Evolutionary conservation across 2,888 invertebrate species (phyloP), one percentile per base, ranked within the genome.

Genomic region (Autographa pulchrina): DNA sequence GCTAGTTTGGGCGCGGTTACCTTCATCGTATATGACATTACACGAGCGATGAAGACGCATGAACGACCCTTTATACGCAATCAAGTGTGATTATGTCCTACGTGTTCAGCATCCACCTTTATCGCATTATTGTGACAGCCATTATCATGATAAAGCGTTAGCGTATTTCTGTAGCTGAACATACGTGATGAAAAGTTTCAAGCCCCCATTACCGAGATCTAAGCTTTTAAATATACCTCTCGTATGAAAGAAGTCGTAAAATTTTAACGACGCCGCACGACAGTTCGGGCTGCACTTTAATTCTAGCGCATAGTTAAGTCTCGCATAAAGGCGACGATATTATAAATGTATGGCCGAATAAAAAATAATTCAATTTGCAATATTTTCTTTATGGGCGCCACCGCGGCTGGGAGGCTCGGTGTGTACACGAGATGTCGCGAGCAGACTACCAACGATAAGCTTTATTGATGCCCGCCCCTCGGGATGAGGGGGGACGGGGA

Each of bases 381-480:
- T 84, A 83, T 77, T 72, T 80, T 82, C 73, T 79, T 76, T 85
- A 83, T 78, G 74, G 77, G 74, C 75, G 76, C 72, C 74, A 69
- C 74, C 75, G 52, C 68, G 75, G 56, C 66, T 73, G 58, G 72
- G 59, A 69, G 56, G 68, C 60, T 59, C 75, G 72, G 73, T 81
- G 78, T 79, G 75, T 84, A 82, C 78, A 74, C 75, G 76, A 82
- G 72, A 81, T 80, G 84, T 86, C 82, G 72, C 74, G 70, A 74
- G 69, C 84, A 86, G 82, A 80, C 81, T 78, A 77, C 62, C 61
- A 52, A 72, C 65, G 85, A 85, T 85, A 86, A 88, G 83, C 81
- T 83, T 86, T 86, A 88, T 86, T 85, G 86, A 87, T 83, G 83
- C 77, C 77, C 81, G 81, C 74, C 84, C 86, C 79, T 82, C 77